Conservation (phyloP, 2,797 vertebrate species). For the Numenius phaeopus region DNA sequence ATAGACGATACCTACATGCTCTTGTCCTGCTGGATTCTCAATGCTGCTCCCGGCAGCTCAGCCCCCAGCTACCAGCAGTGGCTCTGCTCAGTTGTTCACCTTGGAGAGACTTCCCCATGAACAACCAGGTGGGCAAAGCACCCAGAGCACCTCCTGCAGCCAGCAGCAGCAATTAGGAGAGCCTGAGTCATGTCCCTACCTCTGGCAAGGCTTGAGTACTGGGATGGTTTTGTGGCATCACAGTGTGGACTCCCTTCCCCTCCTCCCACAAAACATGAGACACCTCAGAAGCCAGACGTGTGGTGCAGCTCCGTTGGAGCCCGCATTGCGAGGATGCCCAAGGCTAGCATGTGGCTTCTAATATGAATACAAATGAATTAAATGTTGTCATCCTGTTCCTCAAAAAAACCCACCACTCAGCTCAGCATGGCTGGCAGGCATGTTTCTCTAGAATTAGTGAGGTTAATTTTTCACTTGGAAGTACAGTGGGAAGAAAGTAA, state of each 20-base stretch:
- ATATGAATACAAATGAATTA: neutral
- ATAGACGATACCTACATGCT: neutral
- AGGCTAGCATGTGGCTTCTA: neutral
- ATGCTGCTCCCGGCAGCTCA: neutral
- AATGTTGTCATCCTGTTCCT: neutral
- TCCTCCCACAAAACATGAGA: neutral
- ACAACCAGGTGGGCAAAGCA: neutral
- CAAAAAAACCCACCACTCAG: neutral
- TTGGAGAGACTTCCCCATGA: fast-evolving
- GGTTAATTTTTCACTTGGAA: neutral
- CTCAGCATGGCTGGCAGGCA: fast-evolving
- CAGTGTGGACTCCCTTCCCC: fast-evolving
- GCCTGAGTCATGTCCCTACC: neutral
- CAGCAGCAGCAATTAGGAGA: neutral
- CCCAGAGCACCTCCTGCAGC: fast-evolving
- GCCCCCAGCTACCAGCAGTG: neutral
- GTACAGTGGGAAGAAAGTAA: neutral
- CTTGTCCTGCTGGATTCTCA: neutral
- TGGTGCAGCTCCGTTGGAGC: neutral
- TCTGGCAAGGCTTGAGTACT: neutral
- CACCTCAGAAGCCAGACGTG: neutral
- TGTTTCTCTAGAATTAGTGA: neutral
- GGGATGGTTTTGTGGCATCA: neutral
- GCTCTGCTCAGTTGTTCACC: neutral
- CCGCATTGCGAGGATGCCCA: fast-evolving